phyloP scores from a whole-genome alignment of 2,113 vertebrate genomes.

The Catharus bicknelli region DNA sequence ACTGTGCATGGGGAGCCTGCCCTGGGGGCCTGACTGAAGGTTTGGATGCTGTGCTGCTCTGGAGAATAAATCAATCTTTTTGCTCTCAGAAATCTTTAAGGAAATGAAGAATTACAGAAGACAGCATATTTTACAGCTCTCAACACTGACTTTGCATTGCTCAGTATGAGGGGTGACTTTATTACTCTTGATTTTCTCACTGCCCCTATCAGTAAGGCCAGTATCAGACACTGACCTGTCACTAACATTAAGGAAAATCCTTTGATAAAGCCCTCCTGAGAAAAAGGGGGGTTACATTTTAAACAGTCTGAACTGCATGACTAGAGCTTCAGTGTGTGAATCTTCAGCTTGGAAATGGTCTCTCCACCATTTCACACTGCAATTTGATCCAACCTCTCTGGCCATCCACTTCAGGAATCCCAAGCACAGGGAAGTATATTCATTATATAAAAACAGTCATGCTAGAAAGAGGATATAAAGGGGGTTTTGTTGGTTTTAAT shows the following conservation, averaged over 20 bases:
- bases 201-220: background rate
- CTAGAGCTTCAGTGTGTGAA: background rate
- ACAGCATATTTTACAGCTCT: background rate
- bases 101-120: background rate
- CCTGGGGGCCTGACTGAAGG: background rate
- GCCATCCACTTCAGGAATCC: background rate
- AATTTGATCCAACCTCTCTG: background rate
- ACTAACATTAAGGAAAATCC: background rate
- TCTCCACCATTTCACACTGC: background rate
- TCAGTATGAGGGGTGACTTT: background rate
- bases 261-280: background rate
- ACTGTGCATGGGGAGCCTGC: background rate
- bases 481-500: background rate
- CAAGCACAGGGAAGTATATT: background rate
- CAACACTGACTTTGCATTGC: background rate
- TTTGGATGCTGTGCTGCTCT: background rate
- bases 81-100: background rate
- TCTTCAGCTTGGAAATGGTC: background rate
- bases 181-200: background rate
- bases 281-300: background rate
- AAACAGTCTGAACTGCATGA: background rate
- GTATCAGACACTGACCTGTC: background rate
- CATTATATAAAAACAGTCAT: background rate
- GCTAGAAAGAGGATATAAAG: background rate
- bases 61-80: background rate